phyloP scores from a whole-genome alignment of 2,113 vertebrate species.

The Terrapene triunguis region DNA sequence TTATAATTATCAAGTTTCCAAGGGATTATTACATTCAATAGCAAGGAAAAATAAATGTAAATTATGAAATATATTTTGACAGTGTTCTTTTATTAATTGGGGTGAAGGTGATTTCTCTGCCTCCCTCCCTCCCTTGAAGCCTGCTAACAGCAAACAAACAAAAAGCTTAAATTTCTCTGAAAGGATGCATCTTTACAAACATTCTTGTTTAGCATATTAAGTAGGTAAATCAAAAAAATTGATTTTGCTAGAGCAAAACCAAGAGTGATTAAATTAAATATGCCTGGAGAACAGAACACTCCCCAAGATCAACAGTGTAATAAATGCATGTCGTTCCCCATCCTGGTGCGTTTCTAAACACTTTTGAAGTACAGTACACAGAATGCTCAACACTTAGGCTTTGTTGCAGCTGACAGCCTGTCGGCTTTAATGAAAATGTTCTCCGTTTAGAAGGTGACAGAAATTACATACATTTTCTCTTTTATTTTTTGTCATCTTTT shows the following conservation, averaged over 20 bases:
- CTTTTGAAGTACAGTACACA: conserved; percentile 27
- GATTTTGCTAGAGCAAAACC: conserved; percentile 78
- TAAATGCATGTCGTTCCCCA: not conserved
- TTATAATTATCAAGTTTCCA: conserved; percentile 54
- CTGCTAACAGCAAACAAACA: conserved; percentile 42
- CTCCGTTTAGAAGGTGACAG: conserved; percentile 60
- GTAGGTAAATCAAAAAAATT: conserved; percentile 75
- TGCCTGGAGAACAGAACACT: conserved; percentile 73
- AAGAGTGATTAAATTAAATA: conserved; percentile 80
- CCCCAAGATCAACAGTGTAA: conserved; percentile 52
- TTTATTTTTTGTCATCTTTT: conserved; percentile 67
- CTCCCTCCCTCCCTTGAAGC: conserved; percentile 22
- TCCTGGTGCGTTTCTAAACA: conserved; percentile 6
- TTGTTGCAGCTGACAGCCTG: conserved; percentile 75
- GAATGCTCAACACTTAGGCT: conserved; percentile 58
- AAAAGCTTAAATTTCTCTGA: conserved; percentile 42
- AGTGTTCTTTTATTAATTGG: conserved; percentile 34
- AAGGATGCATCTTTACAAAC: conserved; percentile 18
- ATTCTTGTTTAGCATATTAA: conserved; percentile 77
- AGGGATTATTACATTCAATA: conserved; percentile 55
- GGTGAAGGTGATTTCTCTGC: conserved; percentile 29
- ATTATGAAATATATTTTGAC: conserved; percentile 65
- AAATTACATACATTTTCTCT: conserved; percentile 52
- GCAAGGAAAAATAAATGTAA: conserved; percentile 39
- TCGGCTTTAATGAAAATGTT: conserved; percentile 74